Percentiles rank a stretch among this genome's conserved stretches.
Evolutionary conservation across 2,888 invertebrate species (phyloP).

Genomic region (Eumacrocentrus americanus): DNA sequence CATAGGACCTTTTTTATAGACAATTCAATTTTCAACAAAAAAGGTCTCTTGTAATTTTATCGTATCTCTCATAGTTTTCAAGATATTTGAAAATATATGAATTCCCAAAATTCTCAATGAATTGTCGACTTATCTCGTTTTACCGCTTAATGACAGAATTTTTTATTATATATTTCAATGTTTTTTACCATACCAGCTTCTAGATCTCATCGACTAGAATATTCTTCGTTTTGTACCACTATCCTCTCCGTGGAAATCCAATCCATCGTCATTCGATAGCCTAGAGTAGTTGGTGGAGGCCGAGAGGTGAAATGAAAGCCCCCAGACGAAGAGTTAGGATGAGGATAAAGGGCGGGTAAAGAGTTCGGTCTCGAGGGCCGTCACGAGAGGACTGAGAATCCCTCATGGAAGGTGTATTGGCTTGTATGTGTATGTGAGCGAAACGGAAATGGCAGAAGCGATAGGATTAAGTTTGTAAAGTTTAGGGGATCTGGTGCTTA

Average conservation of each 20-base stretch:
- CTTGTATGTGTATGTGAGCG: slow-evolving; percentile 9
- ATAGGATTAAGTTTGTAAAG: slow-evolving; percentile 50
- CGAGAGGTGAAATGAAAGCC: not conserved
- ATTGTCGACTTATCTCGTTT: no score
- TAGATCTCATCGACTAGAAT: not conserved
- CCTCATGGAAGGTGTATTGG: not conserved
- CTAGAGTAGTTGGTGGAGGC: not conserved
- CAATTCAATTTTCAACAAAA: no score
- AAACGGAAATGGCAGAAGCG: slow-evolving; percentile 34
- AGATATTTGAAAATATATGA: no score
- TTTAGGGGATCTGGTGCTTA: slow-evolving; percentile 43
- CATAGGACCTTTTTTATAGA: no score
- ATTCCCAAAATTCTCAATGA: no score
- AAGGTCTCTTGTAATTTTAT: no score
- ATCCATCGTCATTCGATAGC: not conserved
- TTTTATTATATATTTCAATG: no score
- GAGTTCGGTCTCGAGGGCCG: not conserved
- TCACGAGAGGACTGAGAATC: slow-evolving; percentile 13
- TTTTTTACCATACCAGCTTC: no score
- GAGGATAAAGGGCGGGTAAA: slow-evolving; percentile 14
- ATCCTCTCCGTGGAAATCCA: not conserved
- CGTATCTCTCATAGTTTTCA: no score
- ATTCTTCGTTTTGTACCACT: not conserved
- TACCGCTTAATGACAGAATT: no score
- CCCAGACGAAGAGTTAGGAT: slow-evolving; percentile 2